phyloP scores from a whole-genome alignment of 2,113 vertebrate genomes.

The Silurus glanis region DNA sequence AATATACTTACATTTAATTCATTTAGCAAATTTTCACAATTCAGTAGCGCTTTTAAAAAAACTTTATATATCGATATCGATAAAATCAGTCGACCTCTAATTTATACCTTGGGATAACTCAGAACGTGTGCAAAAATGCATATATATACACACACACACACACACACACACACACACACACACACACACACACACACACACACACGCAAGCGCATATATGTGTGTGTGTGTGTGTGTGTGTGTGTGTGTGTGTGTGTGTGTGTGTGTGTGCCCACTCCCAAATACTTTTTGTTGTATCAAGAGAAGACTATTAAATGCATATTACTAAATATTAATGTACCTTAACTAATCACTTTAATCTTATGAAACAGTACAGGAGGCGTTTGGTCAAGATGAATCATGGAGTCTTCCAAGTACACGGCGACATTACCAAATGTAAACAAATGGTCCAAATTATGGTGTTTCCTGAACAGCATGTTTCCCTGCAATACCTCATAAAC shows the following conservation, averaged over 20 bases:
- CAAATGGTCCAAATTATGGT: constrained; percentile 50
- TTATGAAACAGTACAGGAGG: neutral
- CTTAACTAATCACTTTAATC: neutral
- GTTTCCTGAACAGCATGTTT: constrained; percentile 45
- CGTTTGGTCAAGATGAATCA: constrained; percentile 16
- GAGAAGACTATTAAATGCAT: neutral
- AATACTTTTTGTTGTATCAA: neutral
- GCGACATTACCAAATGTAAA: constrained; percentile 49
- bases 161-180: too few species aligned
- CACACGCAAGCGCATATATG: too few species aligned
- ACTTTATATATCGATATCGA: too few species aligned
- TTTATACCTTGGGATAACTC: neutral
- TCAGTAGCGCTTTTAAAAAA: too few species aligned
- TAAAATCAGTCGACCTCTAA: neutral
- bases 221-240: neutral
- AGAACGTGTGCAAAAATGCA: neutral
- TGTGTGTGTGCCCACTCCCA: neutral
- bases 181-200: too few species aligned
- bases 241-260: neutral
- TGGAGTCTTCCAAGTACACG: constrained; percentile 33
- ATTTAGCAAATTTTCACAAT: too few species aligned
- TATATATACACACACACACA: too few species aligned
- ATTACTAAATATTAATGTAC: neutral
- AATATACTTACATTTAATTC: too few species aligned
- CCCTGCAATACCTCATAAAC: constrained; percentile 51